Evolutionary conservation across 2,797 vertebrate genomes (phyloP).

Genomic region (Glyptemys insculpta): DNA sequence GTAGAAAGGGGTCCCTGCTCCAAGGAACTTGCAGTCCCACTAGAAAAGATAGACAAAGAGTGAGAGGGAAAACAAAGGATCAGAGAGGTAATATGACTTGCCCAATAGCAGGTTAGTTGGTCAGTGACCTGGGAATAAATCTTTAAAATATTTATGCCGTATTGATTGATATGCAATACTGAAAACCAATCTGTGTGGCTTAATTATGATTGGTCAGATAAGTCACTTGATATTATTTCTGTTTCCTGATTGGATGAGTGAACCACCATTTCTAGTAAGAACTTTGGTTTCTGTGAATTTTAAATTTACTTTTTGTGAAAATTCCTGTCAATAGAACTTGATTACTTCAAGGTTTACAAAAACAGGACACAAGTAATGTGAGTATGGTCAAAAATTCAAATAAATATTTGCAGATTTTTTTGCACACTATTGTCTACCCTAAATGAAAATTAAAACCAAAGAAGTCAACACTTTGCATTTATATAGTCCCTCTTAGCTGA

Average conservation of each 20-base stretch:
- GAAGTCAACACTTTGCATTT: too few relatives aligned
- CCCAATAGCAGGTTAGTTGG: background rate
- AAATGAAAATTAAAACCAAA: background rate
- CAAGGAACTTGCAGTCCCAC: background rate
- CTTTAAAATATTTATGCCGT: background rate
- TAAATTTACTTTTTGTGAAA: background rate
- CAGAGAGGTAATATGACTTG: background rate
- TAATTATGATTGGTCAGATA: background rate
- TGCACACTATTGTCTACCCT: background rate
- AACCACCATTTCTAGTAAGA: background rate
- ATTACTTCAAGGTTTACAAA: background rate
- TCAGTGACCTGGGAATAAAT: background rate
- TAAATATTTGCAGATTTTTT: background rate
- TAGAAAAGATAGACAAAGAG: background rate
- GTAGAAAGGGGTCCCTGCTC: background rate
- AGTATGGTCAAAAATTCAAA: background rate
- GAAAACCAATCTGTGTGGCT: constrained; percentile 9
- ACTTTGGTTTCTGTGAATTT: background rate
- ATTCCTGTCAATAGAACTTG: background rate
- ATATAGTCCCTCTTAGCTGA: background rate
- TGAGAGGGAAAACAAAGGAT: background rate
- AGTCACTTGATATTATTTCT: background rate
- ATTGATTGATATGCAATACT: background rate
- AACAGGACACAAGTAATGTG: background rate
- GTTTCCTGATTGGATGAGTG: background rate